phyloP scores from a whole-genome alignment of 2,888 invertebrate genomes.

The Shargacucullia verbasci region DNA sequence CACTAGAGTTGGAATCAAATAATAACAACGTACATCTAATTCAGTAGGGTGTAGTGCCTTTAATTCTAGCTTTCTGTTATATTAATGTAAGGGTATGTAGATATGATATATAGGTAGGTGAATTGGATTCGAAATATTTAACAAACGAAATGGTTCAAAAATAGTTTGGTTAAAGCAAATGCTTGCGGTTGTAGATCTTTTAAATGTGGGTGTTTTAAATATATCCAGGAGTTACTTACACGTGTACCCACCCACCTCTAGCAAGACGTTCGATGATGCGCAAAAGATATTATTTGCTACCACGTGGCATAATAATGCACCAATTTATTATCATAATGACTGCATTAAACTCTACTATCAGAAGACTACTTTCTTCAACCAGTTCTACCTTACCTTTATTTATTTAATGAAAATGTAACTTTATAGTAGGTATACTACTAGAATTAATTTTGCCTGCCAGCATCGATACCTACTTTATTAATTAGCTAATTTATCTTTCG shows the following conservation, averaged over 20 bases:
- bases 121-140: no score
- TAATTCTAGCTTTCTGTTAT: no score
- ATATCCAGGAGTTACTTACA: slow-evolving; percentile 18
- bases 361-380: no score
- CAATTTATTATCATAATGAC: slow-evolving; percentile 14
- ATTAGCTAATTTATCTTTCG: slow-evolving; percentile 29
- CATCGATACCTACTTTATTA: slow-evolving; percentile 23
- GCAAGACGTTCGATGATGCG: slow-evolving; percentile 27
- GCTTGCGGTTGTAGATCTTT: slow-evolving; percentile 1
- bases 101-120: no score
- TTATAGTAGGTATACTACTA: neutral
- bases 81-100: no score
- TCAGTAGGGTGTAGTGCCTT: no score
- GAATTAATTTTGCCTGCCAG: slow-evolving; percentile 8
- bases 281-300: slow-evolving; percentile 19
- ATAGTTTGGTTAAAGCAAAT: neutral
- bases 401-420: no score
- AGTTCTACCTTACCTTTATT: no score
- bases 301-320: slow-evolving; percentile 20
- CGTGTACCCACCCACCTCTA: slow-evolving; percentile 40
- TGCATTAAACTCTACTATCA: neutral
- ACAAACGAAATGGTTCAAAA: no score
- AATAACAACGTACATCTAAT: no score
- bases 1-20: no score
- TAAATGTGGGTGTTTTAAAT: slow-evolving; percentile 13